Percentiles rank a stretch among this genome's conserved stretches.
Conservation (phyloP, 2,113 vertebrate genomes). For the Bujurquina vittata region DNA sequence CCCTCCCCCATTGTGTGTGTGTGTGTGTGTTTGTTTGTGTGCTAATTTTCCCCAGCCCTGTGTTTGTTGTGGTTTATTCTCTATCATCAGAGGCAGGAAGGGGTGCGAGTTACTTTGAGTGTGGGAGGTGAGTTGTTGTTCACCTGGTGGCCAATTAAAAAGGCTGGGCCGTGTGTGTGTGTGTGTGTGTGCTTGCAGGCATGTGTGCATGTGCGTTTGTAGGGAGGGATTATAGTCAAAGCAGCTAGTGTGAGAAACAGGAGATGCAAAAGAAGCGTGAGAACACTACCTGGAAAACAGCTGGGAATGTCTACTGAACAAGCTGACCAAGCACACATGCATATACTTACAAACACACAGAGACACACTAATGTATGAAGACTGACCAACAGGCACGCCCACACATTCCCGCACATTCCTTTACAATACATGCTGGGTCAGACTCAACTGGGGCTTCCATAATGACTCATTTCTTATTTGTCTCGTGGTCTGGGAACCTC, state of each 20-base stretch:
- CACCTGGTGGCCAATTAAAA: conserved; percentile 50
- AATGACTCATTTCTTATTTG: conserved; percentile 43
- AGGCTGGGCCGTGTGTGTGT: background rate
- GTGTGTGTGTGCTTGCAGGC: conserved; percentile 19
- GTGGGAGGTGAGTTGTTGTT: conserved; percentile 53
- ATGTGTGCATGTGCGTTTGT: conserved; percentile 12
- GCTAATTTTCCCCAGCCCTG: conserved; percentile 20
- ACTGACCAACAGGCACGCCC: conserved; percentile 16
- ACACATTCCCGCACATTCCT: conserved; percentile 28
- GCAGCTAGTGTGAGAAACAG: conserved; percentile 67
- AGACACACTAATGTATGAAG: conserved; percentile 22
- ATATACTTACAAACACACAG: conserved; percentile 20
- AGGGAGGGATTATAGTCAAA: conserved; percentile 59
- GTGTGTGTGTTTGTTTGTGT: conserved; percentile 31
- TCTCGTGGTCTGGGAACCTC: conserved; percentile 9
- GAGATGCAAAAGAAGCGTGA: conserved; percentile 70
- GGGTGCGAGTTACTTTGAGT: conserved; percentile 36
- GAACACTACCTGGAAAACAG: conserved; percentile 75
- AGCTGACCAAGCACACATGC: conserved; percentile 47
- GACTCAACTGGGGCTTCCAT: conserved; percentile 28
- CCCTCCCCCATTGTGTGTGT: conserved; percentile 9
- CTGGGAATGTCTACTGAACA: conserved; percentile 60
- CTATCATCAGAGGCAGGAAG: conserved; percentile 62
- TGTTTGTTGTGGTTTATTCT: conserved; percentile 52
- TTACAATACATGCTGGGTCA: conserved; percentile 40